Conservation (phyloP, 1,140 invertebrate genomes). For the Euwallacea similis region DNA sequence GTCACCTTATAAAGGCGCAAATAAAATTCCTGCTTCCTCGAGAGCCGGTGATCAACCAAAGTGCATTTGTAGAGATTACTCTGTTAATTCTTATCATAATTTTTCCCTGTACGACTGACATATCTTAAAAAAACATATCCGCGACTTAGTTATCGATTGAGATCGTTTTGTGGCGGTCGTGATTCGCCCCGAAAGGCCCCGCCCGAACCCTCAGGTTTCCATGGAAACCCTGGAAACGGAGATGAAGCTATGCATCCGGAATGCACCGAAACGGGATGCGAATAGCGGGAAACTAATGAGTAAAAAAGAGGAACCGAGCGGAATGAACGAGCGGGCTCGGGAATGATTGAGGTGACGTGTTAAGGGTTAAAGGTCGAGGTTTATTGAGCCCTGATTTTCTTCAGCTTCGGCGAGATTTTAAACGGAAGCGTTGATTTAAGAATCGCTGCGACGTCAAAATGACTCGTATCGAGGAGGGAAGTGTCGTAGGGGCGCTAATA, state of each 20-base stretch:
- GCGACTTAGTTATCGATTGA: slow-evolving; percentile 47
- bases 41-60: slow-evolving; percentile 4
- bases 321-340: slow-evolving; percentile 3
- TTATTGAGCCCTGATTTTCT: slow-evolving; percentile 32
- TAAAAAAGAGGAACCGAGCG: slow-evolving; percentile 19
- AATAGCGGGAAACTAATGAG: slow-evolving; percentile 25
- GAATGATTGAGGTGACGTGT: slow-evolving; percentile 35
- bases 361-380: slow-evolving; percentile 34
- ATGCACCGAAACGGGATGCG: slow-evolving; percentile 3
- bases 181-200: slow-evolving; percentile 49
- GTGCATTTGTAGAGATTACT: background rate
- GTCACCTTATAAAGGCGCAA: slow-evolving; percentile 8
- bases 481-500: slow-evolving; percentile 40
- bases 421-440: slow-evolving; percentile 8
- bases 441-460: background rate
- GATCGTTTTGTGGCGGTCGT: slow-evolving; percentile 51
- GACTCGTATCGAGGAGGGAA: background rate
- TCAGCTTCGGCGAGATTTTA: slow-evolving; percentile 17
- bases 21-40: slow-evolving; percentile 2
- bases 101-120: slow-evolving; percentile 13
- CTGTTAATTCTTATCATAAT: background rate
- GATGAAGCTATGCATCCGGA: slow-evolving; percentile 4
- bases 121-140: slow-evolving; percentile 27
- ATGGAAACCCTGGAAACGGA: slow-evolving; percentile 38
- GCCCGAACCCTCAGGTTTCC: slow-evolving; percentile 47